These are phyloP conservation scores for Calephelis nemesis DNA, from an alignment of 1,140 invertebrate genomes.

Conservation along the genomic window DNA sequence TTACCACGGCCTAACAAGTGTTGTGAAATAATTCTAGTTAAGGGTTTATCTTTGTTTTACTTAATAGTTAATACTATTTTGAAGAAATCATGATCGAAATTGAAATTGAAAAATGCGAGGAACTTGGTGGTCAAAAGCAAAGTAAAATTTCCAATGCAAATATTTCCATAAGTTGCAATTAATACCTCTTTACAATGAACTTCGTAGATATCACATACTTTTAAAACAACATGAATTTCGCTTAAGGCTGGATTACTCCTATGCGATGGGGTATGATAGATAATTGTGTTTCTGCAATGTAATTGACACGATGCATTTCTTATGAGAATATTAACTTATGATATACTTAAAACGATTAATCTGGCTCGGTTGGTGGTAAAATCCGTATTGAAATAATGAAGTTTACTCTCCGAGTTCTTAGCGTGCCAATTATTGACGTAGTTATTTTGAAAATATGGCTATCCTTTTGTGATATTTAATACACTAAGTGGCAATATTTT, in stretches of 20 bases:
- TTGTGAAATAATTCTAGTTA: no score
- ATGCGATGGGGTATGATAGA: constrained; percentile 42
- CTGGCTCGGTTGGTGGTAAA: constrained; percentile 73
- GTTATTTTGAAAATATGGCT: constrained; percentile 75
- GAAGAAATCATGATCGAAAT: no score
- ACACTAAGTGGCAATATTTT: constrained; percentile 59
- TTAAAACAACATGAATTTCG: constrained; percentile 45
- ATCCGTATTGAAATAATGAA: constrained; percentile 66
- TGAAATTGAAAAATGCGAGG: no score
- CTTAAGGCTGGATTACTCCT: constrained; percentile 40
- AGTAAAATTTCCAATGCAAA: no score
- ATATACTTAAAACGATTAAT: constrained; percentile 76
- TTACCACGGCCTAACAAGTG: no score
- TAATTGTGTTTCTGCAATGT: constrained; percentile 64
- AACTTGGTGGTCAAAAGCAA: no score
- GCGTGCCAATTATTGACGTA: constrained; percentile 77
- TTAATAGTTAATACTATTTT: no score
- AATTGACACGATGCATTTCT: constrained; percentile 65
- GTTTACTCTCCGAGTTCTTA: constrained; percentile 52
- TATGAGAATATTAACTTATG: constrained; percentile 62
- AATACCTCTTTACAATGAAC: no score
- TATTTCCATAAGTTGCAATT: no score
- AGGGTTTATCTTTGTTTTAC: no score
- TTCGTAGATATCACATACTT: background rate
- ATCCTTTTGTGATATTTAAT: constrained; percentile 68